Conservation (phyloP, 2,797 vertebrate genomes). For the Fringilla coelebs region DNA sequence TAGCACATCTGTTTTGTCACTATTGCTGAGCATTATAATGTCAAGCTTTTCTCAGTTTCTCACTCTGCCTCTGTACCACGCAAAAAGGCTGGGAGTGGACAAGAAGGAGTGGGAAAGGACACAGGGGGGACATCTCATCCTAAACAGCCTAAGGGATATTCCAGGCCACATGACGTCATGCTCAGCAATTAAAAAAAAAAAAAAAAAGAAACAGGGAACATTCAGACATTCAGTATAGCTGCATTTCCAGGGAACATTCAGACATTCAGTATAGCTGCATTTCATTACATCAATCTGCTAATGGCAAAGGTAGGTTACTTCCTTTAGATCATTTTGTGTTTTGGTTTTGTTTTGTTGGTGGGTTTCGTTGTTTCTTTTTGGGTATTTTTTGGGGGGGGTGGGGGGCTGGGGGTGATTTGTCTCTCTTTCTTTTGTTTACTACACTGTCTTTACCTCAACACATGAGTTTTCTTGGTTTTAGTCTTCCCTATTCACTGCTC, state of each 20-base stretch:
- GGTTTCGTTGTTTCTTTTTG: not conserved
- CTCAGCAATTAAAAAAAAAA: not conserved
- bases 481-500: not conserved
- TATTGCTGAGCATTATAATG: not conserved
- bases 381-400: fast-evolving
- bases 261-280: no score
- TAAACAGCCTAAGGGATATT: not conserved
- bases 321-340: not conserved
- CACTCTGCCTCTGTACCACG: not conserved
- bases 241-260: no score
- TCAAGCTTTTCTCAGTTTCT: not conserved
- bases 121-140: not conserved
- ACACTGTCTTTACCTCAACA: not conserved
- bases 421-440: not conserved
- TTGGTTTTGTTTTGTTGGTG: not conserved
- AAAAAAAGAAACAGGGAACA: no score
- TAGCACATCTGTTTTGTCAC: not conserved
- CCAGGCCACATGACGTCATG: not conserved
- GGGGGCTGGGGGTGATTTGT: fast-evolving
- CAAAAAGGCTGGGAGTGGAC: fast-evolving
- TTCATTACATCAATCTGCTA: not conserved
- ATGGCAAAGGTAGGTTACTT: not conserved
- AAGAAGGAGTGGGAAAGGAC: not conserved
- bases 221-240: no score
- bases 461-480: not conserved